Evolutionary conservation across 64 coral and sea anemone genomes (phyloP).

Genomic region (Dendronephthya gigantea): DNA sequence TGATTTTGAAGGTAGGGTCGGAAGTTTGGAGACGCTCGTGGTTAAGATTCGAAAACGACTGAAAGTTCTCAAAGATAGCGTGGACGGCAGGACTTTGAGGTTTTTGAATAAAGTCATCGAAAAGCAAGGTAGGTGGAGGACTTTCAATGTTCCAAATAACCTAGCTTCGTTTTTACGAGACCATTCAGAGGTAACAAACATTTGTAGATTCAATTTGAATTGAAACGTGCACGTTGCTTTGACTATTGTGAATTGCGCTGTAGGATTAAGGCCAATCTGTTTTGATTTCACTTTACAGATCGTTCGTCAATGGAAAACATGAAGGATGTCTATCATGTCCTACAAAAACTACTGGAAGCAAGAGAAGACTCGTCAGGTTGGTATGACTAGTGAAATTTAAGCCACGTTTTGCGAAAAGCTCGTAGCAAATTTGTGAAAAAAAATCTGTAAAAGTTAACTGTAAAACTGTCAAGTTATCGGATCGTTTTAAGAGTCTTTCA

Average conservation of each 20-base stretch:
- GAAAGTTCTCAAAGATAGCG: background rate
- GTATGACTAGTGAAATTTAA: background rate
- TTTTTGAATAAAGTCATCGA: background rate
- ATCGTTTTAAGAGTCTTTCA: no score
- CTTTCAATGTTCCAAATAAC: no score
- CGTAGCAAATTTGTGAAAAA: no score
- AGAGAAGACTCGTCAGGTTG: background rate
- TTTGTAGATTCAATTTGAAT: background rate
- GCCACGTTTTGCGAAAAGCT: background rate
- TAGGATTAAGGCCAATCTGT: no score
- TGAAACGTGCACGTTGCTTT: no score
- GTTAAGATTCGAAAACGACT: background rate
- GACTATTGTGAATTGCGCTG: no score
- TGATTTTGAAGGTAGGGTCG: background rate
- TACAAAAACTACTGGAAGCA: background rate
- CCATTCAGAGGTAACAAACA: background rate
- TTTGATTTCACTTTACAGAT: background rate
- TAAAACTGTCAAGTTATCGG: no score
- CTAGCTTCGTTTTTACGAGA: background rate
- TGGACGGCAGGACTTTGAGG: background rate
- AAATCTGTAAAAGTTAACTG: no score
- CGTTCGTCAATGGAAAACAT: background rate
- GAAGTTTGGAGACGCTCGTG: background rate
- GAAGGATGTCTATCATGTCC: background rate
- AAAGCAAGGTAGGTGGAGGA: background rate